Base-by-base conservation (phyloP, 2,797 vertebrate species). In the Catostomus latipinnis region DNA sequence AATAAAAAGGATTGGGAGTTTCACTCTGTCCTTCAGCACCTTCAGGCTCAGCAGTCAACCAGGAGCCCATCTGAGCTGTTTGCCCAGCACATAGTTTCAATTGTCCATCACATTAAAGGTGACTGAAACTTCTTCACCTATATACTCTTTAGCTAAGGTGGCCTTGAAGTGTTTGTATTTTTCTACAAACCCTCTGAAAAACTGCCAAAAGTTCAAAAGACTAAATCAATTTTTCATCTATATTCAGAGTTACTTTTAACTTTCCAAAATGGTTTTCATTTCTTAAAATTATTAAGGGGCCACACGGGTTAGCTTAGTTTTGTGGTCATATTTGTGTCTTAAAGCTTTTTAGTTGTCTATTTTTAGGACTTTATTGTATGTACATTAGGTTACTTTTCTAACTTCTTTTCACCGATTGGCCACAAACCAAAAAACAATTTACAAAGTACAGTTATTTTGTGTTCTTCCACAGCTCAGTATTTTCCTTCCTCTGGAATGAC, bases 31-130 rank as follows among this genome's bases (percentile, higher is more conserved):
- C 98, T 98, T 90, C 96, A 98, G 66, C 96, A 98, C 0, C 96
- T 98, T 89, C 94, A 96, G 84, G 92, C 94, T 71, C 93, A 96
- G 84, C 95, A 95, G 88, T 89, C 93, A 43, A 94, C 96, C 86
- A 92, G 94, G 34, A 96, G 95, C 81, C 96, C 97, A 12, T 97
- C 96, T 4, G 98, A 99, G 83, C 91, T 97, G 61, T 99, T 99
- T 91, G 96, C 98, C 76, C 97, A 99, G 75, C 98, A 99, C 84
- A 97, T 99, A 53, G 97, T 99, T 91, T 95, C 96, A 57, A 97
- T 99, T 34, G 96, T 99, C 81, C 98, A 99, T 86, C 96, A 98
- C 43, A 95, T 97, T 48, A 97, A 96, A 98, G 97, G 98, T 98
- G 81, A 91, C 91, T 69, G 8, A 77, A 78, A 56, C 14, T 11